Evolutionary conservation across 2,888 invertebrate species (phyloP).

Genomic region (Ormia ochracea): DNA sequence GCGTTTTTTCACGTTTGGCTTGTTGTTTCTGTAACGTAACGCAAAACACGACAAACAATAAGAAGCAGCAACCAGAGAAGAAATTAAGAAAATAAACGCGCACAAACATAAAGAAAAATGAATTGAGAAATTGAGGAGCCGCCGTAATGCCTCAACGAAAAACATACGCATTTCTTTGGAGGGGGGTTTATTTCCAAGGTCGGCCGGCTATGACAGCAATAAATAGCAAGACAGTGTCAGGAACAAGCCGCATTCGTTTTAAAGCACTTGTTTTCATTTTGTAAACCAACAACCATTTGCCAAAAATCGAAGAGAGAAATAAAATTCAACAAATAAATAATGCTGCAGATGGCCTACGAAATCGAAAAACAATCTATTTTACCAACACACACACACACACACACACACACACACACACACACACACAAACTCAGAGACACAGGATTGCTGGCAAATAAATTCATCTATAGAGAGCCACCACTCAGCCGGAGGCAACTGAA

Average conservation of each 20-base stretch:
- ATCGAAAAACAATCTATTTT: slow-evolving; percentile 7
- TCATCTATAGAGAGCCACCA: no score
- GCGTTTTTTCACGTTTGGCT: no score
- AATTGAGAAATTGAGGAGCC: slow-evolving; percentile 16
- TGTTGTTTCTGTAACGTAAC: no score
- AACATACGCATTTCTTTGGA: slow-evolving; percentile 34
- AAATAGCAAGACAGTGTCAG: slow-evolving; percentile 14
- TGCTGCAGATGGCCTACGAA: slow-evolving; percentile 45
- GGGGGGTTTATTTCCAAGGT: slow-evolving; percentile 51
- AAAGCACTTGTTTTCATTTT: slow-evolving; percentile 29
- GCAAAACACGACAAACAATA: slow-evolving; percentile 43
- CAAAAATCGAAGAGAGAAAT: not conserved
- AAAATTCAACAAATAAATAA: slow-evolving; percentile 36
- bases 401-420: not conserved
- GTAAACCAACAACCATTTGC: not conserved
- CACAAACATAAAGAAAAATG: not conserved
- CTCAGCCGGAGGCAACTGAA: no score
- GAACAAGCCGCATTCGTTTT: not conserved
- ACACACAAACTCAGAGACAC: no score
- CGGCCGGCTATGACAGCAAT: slow-evolving; percentile 57
- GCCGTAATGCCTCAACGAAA: not conserved
- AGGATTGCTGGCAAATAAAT: no score
- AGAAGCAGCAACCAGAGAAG: not conserved
- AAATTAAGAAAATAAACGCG: not conserved
- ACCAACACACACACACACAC: not conserved